Conservation (phyloP, 64 coral and sea anemone genomes). For the Montipora foliosa region DNA sequence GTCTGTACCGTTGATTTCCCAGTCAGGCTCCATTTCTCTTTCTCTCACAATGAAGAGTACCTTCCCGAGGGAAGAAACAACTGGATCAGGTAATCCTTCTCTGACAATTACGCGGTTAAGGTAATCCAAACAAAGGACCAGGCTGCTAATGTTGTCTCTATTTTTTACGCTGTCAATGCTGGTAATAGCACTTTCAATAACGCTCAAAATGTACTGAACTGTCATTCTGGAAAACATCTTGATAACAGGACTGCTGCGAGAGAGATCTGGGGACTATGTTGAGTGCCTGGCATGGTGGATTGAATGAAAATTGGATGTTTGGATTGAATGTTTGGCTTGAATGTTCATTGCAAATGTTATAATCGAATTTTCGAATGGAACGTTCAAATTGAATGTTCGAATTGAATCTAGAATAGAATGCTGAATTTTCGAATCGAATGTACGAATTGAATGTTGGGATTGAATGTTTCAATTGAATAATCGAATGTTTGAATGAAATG, state of each 20-base stretch:
- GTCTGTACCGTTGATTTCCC: neutral
- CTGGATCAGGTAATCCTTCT: no score
- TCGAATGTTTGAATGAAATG: neutral
- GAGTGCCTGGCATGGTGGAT: neutral
- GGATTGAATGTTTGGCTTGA: neutral
- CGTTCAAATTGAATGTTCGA: no score
- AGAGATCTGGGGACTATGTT: neutral
- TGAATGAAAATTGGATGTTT: no score
- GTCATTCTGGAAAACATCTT: neutral
- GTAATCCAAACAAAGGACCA: neutral
- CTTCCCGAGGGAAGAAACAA: no score
- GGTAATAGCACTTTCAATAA: constrained; percentile 8
- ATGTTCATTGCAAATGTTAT: neutral
- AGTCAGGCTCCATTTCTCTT: neutral
- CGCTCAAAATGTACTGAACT: constrained; percentile 13
- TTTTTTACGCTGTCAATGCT: no score
- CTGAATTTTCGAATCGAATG: no score
- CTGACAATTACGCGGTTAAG: no score
- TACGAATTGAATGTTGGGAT: neutral
- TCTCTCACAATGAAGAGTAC: constrained; percentile 2
- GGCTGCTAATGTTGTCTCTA: no score
- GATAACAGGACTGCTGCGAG: neutral
- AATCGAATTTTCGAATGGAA: no score
- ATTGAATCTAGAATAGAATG: no score
- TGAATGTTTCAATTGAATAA: neutral